Evolutionary conservation across 2,113 vertebrate genomes (phyloP), one percentile per base, ranked within the genome.

Genomic region (Apodemus sylvaticus): DNA sequence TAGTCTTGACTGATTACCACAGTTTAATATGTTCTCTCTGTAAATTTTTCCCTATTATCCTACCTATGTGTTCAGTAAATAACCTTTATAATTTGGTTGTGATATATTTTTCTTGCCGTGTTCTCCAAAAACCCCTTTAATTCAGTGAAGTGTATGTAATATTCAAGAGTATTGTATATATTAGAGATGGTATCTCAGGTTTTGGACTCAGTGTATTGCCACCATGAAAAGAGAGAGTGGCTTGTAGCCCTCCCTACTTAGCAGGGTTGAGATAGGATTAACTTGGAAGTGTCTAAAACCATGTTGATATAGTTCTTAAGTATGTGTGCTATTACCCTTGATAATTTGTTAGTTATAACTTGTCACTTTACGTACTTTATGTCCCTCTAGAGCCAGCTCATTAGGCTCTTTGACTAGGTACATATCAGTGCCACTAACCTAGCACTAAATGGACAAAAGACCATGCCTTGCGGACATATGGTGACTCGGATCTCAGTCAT

Each of bases 381-480:
- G 39, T 39, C 51, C 71, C 94, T 39, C 60, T 92, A 53, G 31
- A 71, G 55, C 73, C 89, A 64, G 3, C 71, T 71, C 8, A 39
- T 26, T 48, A 71, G 64, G 39, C 34, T 64, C 19, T 89, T 77
- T 86, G 13, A 42, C 42, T n/a, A 10, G 26, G 29, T 26, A 16
- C n/a, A 24, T 10, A 4, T 16, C 13, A 26, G 48, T 51, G n/a
- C 53, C 55, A 11, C 76, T 77, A 66, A 16, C 45, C 86, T 34
- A 58, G 11, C 2, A 20, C 58, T 45, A 31, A 58, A 86, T 66
- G 78, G 26, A 48, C 42, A 71, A 53, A 62, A 29, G 55, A 70
- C 24, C 0, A 10, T 36, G 42, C 20, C 36, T n/a, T 17, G 31
- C 45, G 48, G 48, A 39, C 87, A 39, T 12, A 2, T 0, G 34